phyloP scores from a whole-genome alignment of 2,797 vertebrate species.

The Anabacerthia variegaticeps region DNA sequence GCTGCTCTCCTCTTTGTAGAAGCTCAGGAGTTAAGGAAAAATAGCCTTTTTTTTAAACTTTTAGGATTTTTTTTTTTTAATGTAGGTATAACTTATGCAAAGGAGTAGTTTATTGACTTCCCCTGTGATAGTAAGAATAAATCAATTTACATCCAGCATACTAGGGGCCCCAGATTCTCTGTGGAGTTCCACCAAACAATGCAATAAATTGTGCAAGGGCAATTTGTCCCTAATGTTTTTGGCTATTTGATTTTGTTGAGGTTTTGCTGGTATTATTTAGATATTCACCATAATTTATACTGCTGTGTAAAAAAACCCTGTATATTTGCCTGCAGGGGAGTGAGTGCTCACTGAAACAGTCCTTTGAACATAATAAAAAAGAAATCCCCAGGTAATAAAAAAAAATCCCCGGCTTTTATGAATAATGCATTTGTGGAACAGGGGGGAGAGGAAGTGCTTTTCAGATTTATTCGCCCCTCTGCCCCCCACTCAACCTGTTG shows the following conservation, averaged over 20 bases:
- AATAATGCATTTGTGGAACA: constrained; percentile 37
- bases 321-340: constrained; percentile 57
- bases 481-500: constrained; percentile 17
- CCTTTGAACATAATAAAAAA: constrained; percentile 67
- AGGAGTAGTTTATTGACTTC: constrained; percentile 20
- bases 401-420: constrained; percentile 43
- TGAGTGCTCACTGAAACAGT: constrained; percentile 44
- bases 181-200: constrained; percentile 51
- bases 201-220: constrained; percentile 44
- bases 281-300: constrained; percentile 55
- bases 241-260: constrained; percentile 55
- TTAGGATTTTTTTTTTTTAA: neutral
- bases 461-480: neutral
- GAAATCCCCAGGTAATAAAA: constrained; percentile 63
- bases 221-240: constrained; percentile 60
- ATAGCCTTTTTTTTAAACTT: constrained; percentile 7
- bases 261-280: constrained; percentile 51
- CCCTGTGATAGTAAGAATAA: constrained; percentile 28
- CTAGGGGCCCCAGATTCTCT: constrained; percentile 18
- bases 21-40: constrained; percentile 32
- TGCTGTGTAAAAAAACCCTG: constrained; percentile 8
- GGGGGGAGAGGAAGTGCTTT: constrained; percentile 9
- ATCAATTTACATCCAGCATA: constrained; percentile 22
- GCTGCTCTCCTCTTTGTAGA: constrained; percentile 35
- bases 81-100: neutral